phyloP scores from a whole-genome alignment of 1,140 invertebrate species.

The Calliopsis andreniformis region DNA sequence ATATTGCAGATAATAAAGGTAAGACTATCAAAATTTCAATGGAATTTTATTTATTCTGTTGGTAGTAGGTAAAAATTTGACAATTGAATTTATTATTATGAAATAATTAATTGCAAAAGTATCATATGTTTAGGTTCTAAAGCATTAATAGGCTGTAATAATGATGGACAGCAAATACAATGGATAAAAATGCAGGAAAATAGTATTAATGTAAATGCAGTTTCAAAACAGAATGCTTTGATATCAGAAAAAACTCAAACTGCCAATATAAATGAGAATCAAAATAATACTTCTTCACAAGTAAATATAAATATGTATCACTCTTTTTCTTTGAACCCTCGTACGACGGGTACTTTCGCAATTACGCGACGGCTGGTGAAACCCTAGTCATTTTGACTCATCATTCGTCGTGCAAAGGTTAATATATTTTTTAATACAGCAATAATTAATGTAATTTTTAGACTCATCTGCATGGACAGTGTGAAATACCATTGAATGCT shows the following conservation, averaged over 20 bases:
- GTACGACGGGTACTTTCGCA: too few relatives aligned
- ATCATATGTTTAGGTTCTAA: constrained; percentile 45
- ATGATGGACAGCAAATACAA: constrained; percentile 71
- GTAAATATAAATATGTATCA: constrained; percentile 35
- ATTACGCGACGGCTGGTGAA: too few relatives aligned
- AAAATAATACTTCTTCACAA: constrained; percentile 50
- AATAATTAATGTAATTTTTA: constrained; percentile 34
- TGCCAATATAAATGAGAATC: constrained; percentile 55
- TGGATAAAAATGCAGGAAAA: constrained; percentile 71
- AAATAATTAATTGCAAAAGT: neutral
- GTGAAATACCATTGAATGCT: constrained; percentile 22
- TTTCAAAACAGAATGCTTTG: constrained; percentile 64
- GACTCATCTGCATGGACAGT: constrained; percentile 30
- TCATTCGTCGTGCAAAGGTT: too few relatives aligned
- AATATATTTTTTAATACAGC: constrained; percentile 1
- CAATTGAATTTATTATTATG: too few relatives aligned
- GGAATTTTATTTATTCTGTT: constrained; percentile 5
- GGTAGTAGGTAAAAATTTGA: too few relatives aligned
- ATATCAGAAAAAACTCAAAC: constrained; percentile 56
- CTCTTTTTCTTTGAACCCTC: constrained; percentile 4
- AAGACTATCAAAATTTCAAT: constrained; percentile 23
- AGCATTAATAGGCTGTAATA: constrained; percentile 50
- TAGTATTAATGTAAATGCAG: constrained; percentile 60
- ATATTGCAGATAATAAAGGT: constrained; percentile 70
- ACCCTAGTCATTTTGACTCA: too few relatives aligned